A percentile compares a stretch with the other conserved stretches of the same genome.
Evolutionary conservation across 2,797 vertebrate genomes (phyloP).

Genomic region (Sebastes iracundus): DNA sequence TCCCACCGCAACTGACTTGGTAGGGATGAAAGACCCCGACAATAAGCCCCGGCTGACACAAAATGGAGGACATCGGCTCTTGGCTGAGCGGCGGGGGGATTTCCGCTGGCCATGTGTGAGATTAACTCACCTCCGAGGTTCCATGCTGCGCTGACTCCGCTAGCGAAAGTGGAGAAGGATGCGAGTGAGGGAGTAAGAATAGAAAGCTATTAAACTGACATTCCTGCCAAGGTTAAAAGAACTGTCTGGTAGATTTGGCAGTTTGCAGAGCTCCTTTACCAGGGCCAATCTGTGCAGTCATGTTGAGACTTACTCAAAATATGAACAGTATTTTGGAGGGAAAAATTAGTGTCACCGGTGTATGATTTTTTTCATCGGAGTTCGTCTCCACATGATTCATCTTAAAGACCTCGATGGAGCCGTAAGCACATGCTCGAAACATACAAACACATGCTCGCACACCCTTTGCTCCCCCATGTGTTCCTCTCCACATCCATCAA

Average conservation of each 20-base stretch:
- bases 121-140: slow-evolving; percentile 60
- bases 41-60: slow-evolving; percentile 49
- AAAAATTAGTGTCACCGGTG: not conserved
- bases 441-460: slow-evolving; percentile 1
- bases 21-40: slow-evolving; percentile 49
- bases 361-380: not conserved
- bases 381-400: not conserved
- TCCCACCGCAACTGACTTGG: slow-evolving; percentile 35
- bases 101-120: slow-evolving; percentile 55
- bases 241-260: slow-evolving; percentile 30
- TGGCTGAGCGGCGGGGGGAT: slow-evolving; percentile 46
- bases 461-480: slow-evolving; percentile 16
- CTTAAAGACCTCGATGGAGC: slow-evolving; percentile 19
- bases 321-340: slow-evolving; percentile 7
- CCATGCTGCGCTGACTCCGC: slow-evolving; percentile 44
- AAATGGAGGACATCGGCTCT: slow-evolving; percentile 56
- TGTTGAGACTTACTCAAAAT: not conserved
- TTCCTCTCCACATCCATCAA: slow-evolving; percentile 35
- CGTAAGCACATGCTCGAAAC: slow-evolving; percentile 3
- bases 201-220: slow-evolving; percentile 42
- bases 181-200: slow-evolving; percentile 13
- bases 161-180: slow-evolving; percentile 18
- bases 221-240: slow-evolving; percentile 48
- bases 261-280: not conserved
- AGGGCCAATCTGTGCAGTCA: not conserved